These are phyloP conservation scores for Hyalella azteca DNA, from an alignment of 2,888 invertebrate genomes.

Conservation along the genomic window DNA sequence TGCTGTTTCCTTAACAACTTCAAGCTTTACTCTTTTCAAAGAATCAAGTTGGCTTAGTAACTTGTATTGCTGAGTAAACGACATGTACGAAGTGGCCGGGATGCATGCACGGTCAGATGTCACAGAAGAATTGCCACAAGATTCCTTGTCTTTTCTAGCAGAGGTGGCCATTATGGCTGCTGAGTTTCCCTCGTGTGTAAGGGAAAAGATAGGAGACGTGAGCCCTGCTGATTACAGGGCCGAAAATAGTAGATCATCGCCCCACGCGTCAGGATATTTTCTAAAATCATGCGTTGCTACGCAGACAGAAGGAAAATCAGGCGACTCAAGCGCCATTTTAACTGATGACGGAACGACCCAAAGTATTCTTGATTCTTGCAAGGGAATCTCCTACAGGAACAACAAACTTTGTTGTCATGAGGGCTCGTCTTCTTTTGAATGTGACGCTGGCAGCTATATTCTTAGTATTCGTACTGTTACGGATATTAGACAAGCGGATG, in stretches of 20 bases:
- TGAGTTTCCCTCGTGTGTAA: constrained; percentile 27
- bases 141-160: constrained; percentile 53
- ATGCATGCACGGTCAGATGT: neutral
- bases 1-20: neutral
- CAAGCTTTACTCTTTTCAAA: neutral
- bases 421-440: neutral
- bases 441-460: neutral
- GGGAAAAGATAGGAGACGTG: neutral
- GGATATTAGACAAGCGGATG: neutral
- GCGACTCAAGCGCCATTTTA: too few relatives aligned
- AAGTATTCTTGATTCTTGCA: too few relatives aligned
- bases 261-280: too few relatives aligned
- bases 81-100: neutral
- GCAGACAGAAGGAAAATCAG: too few relatives aligned
- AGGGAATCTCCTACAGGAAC: too few relatives aligned
- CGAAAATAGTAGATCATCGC: neutral
- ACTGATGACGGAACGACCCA: too few relatives aligned
- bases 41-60: too few relatives aligned
- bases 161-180: constrained; percentile 56
- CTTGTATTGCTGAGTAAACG: too few relatives aligned
- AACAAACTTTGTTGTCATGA: too few relatives aligned
- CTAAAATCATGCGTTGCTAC: too few relatives aligned
- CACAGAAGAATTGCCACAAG: constrained; percentile 39
- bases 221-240: neutral
- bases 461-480: constrained; percentile 32